These are phyloP conservation scores for Anoplius nigerrimus DNA, from an alignment of 2,888 invertebrate genomes.

Conservation along the genomic window DNA sequence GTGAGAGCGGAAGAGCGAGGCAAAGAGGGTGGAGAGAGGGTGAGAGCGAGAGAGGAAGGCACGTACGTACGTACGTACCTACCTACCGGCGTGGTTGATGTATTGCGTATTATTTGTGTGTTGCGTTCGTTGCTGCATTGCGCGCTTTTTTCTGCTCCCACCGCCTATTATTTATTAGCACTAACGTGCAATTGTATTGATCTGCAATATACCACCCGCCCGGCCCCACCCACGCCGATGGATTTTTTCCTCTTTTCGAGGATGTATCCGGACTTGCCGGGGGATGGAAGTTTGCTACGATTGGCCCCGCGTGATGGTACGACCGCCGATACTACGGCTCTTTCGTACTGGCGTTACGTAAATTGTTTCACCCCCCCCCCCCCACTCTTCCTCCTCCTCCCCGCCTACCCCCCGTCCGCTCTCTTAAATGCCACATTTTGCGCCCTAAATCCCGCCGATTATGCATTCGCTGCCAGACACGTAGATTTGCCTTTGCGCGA, in stretches of 20 bases:
- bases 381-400: no score
- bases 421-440: conserved; percentile 29
- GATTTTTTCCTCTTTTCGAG: conserved; percentile 73
- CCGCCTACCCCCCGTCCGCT: no score
- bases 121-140: conserved; percentile 75
- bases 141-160: conserved; percentile 75
- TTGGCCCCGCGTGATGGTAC: conserved; percentile 70
- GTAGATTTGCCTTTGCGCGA: no score
- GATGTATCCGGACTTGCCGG: conserved; percentile 74
- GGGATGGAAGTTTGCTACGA: conserved; percentile 72
- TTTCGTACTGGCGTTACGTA: conserved; percentile 60
- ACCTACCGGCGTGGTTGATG: conserved; percentile 68
- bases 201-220: conserved; percentile 74
- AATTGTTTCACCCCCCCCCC: conserved; percentile 44
- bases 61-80: conserved; percentile 60
- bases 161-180: conserved; percentile 76
- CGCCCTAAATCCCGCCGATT: no score
- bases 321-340: conserved; percentile 63
- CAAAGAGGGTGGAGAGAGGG: conserved; percentile 45
- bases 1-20: conserved; percentile 50
- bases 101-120: conserved; percentile 75
- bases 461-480: no score
- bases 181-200: conserved; percentile 76
- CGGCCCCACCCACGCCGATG: conserved; percentile 69
- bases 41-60: conserved; percentile 50